A percentile compares a stretch with the other conserved stretches of the same genome.
phyloP scores from a whole-genome alignment of 2,888 invertebrate species.

The Drosophila mettleri region DNA sequence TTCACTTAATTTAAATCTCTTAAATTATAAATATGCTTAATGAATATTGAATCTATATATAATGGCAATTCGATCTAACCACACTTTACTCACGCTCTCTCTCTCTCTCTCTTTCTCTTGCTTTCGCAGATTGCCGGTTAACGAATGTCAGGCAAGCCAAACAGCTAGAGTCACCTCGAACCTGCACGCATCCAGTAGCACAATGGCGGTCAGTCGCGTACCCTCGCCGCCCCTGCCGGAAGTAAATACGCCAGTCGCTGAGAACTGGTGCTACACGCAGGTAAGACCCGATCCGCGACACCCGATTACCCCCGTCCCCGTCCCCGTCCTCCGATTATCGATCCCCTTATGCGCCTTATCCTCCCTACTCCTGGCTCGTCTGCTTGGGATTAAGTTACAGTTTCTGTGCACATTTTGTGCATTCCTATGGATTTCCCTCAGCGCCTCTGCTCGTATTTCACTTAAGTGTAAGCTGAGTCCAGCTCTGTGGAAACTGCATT shows the following conservation, averaged over 20 bases:
- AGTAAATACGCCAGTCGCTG: slow-evolving; percentile 98
- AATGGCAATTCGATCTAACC: slow-evolving; percentile 29
- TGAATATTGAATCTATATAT: neutral
- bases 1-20: neutral
- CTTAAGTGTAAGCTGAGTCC: slow-evolving; percentile 57
- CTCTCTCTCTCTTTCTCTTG: slow-evolving; percentile 68
- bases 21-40: neutral
- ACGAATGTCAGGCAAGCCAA: slow-evolving; percentile 92
- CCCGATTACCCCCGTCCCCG: neutral
- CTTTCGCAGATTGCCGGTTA: slow-evolving; percentile 92
- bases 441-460: slow-evolving; percentile 55
- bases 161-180: slow-evolving; percentile 95
- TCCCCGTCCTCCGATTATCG: neutral
- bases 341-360: neutral
- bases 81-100: slow-evolving; percentile 38
- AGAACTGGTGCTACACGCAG: slow-evolving; percentile 99
- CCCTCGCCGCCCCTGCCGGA: slow-evolving; percentile 98
- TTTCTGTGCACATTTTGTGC: slow-evolving; percentile 35
- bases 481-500: slow-evolving; percentile 60
- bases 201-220: slow-evolving; percentile 98
- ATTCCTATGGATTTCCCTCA: slow-evolving; percentile 67
- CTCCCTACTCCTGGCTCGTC: slow-evolving; percentile 4
- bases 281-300: slow-evolving; percentile 86
- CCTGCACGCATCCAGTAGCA: slow-evolving; percentile 92
- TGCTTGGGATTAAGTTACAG: slow-evolving; percentile 61